phyloP scores from a whole-genome alignment of 1,140 invertebrate species.

The Lamellibrachia luymesi region DNA sequence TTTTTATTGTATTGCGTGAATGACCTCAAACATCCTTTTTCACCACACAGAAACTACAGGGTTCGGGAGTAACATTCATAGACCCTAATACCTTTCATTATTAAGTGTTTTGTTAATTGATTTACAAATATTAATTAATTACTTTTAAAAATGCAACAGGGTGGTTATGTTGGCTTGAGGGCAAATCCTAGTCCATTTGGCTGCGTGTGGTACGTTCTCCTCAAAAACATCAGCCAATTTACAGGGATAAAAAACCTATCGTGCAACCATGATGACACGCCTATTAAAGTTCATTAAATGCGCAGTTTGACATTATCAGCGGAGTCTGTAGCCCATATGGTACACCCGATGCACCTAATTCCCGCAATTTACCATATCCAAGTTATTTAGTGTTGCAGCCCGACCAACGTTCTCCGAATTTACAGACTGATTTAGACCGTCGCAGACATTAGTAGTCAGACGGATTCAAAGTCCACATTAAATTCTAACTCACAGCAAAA shows the following conservation, averaged over 20 bases:
- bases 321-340: not conserved
- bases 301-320: not conserved
- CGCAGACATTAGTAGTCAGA: not conserved
- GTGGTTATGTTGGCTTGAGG: not conserved
- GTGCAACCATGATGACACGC: not conserved
- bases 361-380: not conserved
- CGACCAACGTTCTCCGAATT: not conserved
- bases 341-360: not conserved
- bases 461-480: not conserved
- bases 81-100: no score
- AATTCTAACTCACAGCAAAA: not conserved
- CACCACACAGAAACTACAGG: no score
- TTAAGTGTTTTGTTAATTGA: no score
- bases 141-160: not conserved
- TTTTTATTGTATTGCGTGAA: no score
- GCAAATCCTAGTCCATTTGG: not conserved
- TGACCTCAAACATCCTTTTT: no score
- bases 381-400: not conserved
- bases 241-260: not conserved
- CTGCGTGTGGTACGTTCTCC: no score
- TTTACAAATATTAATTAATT: constrained; percentile 24
- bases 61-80: no score
- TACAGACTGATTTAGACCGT: not conserved
- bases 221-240: not conserved
- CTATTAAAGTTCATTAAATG: not conserved